Conservation (phyloP, 92 coral and sea anemone genomes). For the Metridium senile region DNA sequence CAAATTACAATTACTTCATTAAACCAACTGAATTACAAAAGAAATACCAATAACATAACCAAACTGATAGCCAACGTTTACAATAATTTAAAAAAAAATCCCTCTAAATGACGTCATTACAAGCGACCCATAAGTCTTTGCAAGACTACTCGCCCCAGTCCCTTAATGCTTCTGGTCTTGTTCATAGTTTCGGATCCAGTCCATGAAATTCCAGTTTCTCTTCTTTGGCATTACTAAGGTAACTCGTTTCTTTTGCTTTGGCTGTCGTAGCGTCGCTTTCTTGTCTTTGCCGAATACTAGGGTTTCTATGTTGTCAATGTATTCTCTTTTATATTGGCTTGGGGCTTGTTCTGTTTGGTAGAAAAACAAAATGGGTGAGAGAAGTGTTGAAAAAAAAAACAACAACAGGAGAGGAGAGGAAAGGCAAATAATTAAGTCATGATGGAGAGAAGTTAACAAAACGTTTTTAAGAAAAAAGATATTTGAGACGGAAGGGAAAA, state of each 20-base stretch:
- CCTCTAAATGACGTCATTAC: too few relatives aligned
- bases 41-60: too few relatives aligned
- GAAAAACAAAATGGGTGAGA: not conserved
- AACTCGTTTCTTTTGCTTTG: not conserved
- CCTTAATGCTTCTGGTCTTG: not conserved
- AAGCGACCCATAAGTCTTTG: slow-evolving; percentile 3
- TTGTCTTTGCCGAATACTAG: slow-evolving; percentile 39
- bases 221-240: slow-evolving; percentile 17
- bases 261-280: not conserved
- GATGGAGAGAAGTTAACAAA: not conserved
- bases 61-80: too few relatives aligned
- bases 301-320: slow-evolving; percentile 30
- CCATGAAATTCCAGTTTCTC: slow-evolving; percentile 33
- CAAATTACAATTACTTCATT: too few relatives aligned
- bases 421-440: not conserved
- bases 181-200: slow-evolving; percentile 28
- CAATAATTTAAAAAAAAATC: too few relatives aligned
- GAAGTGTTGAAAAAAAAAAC: not conserved
- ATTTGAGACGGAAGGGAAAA: too few relatives aligned
- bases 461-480: too few relatives aligned
- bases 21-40: too few relatives aligned
- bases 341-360: not conserved
- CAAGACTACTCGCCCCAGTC: not conserved
- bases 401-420: not conserved
- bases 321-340: not conserved